A percentile compares a stretch with the other conserved stretches of the same genome.
phyloP scores from a whole-genome alignment of 2,797 vertebrate genomes.

The Muscicapa striata region DNA sequence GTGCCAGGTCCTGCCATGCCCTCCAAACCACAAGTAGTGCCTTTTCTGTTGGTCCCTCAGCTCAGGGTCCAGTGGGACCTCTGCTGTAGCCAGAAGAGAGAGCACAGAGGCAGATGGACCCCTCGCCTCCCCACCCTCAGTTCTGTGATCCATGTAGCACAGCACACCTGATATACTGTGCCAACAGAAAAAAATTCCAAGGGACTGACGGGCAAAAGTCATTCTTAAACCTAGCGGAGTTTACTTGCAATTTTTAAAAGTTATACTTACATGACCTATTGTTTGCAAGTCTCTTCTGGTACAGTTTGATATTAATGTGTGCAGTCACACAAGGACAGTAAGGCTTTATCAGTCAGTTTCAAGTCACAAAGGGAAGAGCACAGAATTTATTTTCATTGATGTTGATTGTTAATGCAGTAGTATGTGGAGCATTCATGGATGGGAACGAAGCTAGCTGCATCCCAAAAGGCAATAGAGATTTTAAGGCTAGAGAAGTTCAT shows the following conservation, averaged over 20 bases:
- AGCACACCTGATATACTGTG: neutral
- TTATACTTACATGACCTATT: neutral
- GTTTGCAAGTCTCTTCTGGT: neutral
- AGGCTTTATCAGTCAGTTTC: neutral
- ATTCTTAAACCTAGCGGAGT: neutral
- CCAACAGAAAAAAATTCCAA: neutral
- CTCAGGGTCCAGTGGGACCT: accelerated
- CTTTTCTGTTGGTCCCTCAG: neutral
- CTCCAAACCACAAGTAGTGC: accelerated
- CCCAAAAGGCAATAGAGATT: neutral
- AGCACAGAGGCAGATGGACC: neutral
- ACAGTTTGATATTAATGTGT: neutral
- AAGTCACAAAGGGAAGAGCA: neutral
- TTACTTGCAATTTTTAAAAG: neutral
- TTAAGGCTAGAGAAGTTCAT: neutral
- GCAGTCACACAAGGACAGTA: neutral
- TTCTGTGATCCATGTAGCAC: neutral
- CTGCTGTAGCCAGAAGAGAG: neutral
- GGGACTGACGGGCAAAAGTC: neutral
- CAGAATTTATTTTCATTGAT: neutral
- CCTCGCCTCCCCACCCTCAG: neutral
- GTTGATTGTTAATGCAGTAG: neutral
- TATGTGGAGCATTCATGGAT: neutral
- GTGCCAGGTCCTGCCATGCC: neutral
- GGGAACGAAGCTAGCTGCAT: neutral